A percentile compares a stretch with the other conserved stretches of the same genome.
Evolutionary conservation across 2,888 invertebrate species (phyloP).

Genomic region (Hyposoter didymator): DNA sequence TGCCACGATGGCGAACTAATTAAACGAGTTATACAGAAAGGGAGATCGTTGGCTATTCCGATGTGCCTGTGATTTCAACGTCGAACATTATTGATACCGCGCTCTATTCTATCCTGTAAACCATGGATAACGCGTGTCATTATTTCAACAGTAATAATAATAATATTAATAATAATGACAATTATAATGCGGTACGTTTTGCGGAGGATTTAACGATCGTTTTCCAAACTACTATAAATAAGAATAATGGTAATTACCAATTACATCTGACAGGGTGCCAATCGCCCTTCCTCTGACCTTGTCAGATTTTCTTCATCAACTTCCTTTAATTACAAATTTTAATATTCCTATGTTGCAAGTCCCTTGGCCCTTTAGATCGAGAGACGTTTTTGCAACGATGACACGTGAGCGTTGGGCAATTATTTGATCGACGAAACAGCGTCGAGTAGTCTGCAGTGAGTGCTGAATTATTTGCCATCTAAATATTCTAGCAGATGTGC

Average conservation of each 20-base stretch:
- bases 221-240: slow-evolving; percentile 49
- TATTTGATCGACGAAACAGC: slow-evolving; percentile 46
- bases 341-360: slow-evolving; percentile 44
- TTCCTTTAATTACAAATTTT: slow-evolving; percentile 43
- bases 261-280: slow-evolving; percentile 11
- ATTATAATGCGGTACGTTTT: slow-evolving; percentile 46
- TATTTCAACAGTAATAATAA: slow-evolving; percentile 39
- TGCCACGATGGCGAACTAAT: slow-evolving; percentile 48
- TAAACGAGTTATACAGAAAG: slow-evolving; percentile 52
- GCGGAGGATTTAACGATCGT: background rate
- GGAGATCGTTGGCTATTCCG: slow-evolving; percentile 53
- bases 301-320: slow-evolving; percentile 17
- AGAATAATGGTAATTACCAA: slow-evolving; percentile 49
- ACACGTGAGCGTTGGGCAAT: slow-evolving; percentile 3
- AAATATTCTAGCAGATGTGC: slow-evolving; percentile 37
- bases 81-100: slow-evolving; percentile 47
- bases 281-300: slow-evolving; percentile 15
- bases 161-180: slow-evolving; percentile 54
- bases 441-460: slow-evolving; percentile 37
- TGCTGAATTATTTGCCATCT: slow-evolving; percentile 50
- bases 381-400: background rate
- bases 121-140: slow-evolving; percentile 39
- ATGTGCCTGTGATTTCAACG: slow-evolving; percentile 44
- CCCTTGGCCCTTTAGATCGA: slow-evolving; percentile 33
- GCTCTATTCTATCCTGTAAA: slow-evolving; percentile 47